A percentile compares a stretch with the other conserved stretches of the same genome.
These are phyloP conservation scores for Megalopta genalis DNA, from an alignment of 1,140 invertebrate genomes.

Conservation along the genomic window DNA sequence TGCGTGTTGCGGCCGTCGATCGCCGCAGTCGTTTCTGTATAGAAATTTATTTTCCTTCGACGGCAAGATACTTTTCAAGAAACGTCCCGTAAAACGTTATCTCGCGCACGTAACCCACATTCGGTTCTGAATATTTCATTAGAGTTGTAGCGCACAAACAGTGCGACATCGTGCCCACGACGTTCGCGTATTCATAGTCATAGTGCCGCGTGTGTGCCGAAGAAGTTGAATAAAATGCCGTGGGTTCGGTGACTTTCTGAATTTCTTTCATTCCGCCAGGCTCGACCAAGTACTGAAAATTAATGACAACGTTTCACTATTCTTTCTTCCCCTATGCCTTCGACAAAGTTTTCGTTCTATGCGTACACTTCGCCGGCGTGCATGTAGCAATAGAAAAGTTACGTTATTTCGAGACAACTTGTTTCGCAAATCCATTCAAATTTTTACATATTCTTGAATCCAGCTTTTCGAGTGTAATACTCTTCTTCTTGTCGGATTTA, in stretches of 20 bases:
- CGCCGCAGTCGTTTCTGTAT: slow-evolving; percentile 8
- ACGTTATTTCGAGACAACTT: no score
- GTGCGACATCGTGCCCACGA: background rate
- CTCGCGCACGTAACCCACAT: background rate
- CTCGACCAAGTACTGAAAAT: no score
- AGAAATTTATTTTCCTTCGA: slow-evolving; percentile 19
- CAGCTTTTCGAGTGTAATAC: no score
- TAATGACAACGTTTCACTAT: no score
- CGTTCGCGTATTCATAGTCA: slow-evolving; percentile 16
- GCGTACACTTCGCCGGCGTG: no score
- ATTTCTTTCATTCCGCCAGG: background rate
- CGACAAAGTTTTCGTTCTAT: no score
- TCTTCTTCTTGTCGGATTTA: no score
- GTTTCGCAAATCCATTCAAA: no score
- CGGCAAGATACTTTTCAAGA: slow-evolving; percentile 31
- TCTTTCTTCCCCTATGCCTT: no score
- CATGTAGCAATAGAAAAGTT: no score
- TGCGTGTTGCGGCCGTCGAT: background rate
- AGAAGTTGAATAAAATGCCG: background rate
- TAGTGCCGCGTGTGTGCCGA: background rate
- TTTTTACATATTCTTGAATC: no score
- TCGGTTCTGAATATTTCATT: slow-evolving; percentile 42
- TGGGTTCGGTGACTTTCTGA: background rate
- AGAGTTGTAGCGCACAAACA: slow-evolving; percentile 14
- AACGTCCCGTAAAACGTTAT: background rate